Evolutionary conservation across 2,113 vertebrate genomes (phyloP), one percentile per base, ranked within the genome.

Genomic region (Antechinus flavipes): DNA sequence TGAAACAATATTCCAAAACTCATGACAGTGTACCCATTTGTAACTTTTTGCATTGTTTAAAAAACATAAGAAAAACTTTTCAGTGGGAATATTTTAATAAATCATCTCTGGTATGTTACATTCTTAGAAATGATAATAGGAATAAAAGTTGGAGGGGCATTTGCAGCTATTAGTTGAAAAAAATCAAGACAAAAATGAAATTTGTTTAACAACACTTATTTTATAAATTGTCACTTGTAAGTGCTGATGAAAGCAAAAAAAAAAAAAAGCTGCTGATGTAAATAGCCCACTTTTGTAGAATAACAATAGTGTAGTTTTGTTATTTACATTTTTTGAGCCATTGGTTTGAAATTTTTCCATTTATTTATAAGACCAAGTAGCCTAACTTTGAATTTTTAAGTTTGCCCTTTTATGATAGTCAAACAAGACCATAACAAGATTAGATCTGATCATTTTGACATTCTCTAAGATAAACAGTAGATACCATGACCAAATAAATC

Each of bases 11-110:
- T 97, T 97, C 97, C 49, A 93, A 93, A 92, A 95, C 55, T 91
- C 91, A 95, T 93, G 90, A 53, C 95, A 96, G 91, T 96, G 61
- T 58, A 97, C 94, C 76, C 94, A 96, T 96, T 96, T 96, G 6
- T 30, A 96, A 96, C 94, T 56, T 92, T 93, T 98, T 97, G 90
- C 47, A 95, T 5, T 93, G 91, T 97, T 98, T 95, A 94, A 97
- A 49, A 97, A 97, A 19, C 90, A 49, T 76, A 96, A 4, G 58
- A 14, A 97, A 96, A 95, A 95, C 68, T 94, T 96, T 95, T 91
- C 76, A 96, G 89, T 97, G 90, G 95, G n/a, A 91, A 93, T 96
- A 95, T 90, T 97, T 97, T 96, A 89, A 96, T 97, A 95, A 95
- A 96, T 8, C 94, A 0, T 25, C 3, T 58, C 90, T 96, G 90